Evolutionary conservation across 2,888 invertebrate genomes (phyloP).

Genomic region (Macrostomum cliftonense): DNA sequence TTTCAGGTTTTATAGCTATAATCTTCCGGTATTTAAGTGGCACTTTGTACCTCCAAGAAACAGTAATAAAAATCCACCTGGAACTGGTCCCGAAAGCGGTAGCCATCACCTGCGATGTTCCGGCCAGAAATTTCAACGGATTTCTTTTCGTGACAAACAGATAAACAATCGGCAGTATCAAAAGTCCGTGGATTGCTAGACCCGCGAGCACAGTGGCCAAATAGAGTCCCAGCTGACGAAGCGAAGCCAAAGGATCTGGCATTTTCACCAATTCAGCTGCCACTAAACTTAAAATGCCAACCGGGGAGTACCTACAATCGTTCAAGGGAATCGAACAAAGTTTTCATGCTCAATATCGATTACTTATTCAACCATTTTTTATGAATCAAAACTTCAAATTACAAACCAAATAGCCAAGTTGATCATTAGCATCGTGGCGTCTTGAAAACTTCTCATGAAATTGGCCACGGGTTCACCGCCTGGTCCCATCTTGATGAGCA

Average conservation of each 20-base stretch:
- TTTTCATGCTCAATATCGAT: background rate
- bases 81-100: conserved; percentile 48
- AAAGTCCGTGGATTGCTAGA: conserved; percentile 70
- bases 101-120: conserved; percentile 47
- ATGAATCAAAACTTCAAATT: background rate
- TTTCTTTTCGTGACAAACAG: conserved; percentile 40
- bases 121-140: conserved; percentile 21
- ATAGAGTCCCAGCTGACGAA: conserved; percentile 72
- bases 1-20: no score
- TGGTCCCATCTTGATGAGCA: conserved; percentile 67
- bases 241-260: conserved; percentile 56
- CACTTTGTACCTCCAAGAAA: background rate
- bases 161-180: conserved; percentile 68
- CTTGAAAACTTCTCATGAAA: conserved; percentile 67
- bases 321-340: no score
- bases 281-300: conserved; percentile 40
- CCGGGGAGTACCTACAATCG: conserved; percentile 28
- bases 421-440: conserved; percentile 88
- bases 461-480: conserved; percentile 60
- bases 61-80: conserved; percentile 38
- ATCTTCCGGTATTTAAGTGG: no score
- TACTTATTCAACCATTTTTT: no score
- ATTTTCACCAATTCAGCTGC: conserved; percentile 76
- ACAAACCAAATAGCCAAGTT: conserved; percentile 77
- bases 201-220: conserved; percentile 68